A percentile compares a stretch with the other conserved stretches of the same genome.
These are phyloP conservation scores for Sciurus niger DNA, from an alignment of 2,113 vertebrate genomes.

Conservation along the genomic window DNA sequence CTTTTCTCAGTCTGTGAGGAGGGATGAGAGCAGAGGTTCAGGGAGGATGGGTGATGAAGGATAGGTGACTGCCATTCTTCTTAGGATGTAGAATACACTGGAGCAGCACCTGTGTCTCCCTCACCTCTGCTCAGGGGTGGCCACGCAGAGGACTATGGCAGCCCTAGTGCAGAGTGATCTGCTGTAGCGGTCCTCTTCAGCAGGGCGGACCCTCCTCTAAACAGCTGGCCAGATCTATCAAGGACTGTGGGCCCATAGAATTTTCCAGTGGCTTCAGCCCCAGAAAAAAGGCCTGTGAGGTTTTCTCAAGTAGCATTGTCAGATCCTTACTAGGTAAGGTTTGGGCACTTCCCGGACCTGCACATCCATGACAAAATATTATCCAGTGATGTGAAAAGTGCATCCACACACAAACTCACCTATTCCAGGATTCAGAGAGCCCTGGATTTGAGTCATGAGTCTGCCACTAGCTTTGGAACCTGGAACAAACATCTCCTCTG, in stretches of 20 bases:
- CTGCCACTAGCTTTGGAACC: neutral
- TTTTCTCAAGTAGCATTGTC: neutral
- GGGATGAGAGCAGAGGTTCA: neutral
- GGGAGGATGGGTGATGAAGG: neutral
- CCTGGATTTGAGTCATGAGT: neutral
- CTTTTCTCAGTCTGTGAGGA: neutral
- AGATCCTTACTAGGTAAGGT: too few species aligned
- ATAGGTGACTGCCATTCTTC: neutral
- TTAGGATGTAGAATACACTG: neutral
- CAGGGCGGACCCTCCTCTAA: neutral
- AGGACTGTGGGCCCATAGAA: neutral
- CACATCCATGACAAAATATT: neutral
- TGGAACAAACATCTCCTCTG: neutral
- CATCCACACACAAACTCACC: too few species aligned
- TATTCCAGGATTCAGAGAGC: neutral
- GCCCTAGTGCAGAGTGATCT: neutral
- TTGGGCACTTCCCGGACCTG: neutral
- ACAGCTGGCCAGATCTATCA: neutral
- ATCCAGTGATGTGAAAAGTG: neutral
- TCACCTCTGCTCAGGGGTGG: neutral
- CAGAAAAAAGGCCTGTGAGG: neutral
- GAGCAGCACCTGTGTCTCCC: too few species aligned
- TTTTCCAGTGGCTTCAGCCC: neutral
- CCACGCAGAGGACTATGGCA: neutral
- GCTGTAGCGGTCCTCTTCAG: neutral